Evolutionary conservation across 2,113 vertebrate species (phyloP), one percentile per base, ranked within the genome.

Genomic region (Lepisosteus oculatus): DNA sequence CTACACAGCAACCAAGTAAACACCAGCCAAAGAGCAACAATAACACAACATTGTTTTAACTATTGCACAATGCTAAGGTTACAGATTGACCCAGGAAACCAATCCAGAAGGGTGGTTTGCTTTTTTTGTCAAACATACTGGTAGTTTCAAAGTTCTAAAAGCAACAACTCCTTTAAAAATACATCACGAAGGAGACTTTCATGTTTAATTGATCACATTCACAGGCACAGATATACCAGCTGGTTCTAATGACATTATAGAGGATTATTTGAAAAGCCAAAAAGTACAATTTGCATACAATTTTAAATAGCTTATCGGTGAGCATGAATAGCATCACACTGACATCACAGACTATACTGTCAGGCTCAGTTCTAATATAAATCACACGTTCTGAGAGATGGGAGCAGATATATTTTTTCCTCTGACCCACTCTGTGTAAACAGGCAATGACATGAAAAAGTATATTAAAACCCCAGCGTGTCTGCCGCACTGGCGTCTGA

Each of bases 401-500:
- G 72, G 72, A 85, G 80, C 71, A 81, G 83, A 89, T 85, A 87
- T 70, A 69, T 84, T 84, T 86, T 82, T 91, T 92, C 86, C 81
- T 79, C 78, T 85, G 82, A 84, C 79, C 81, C 86, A 79, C 83
- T 84, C 80, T 79, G 76, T 82, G 88, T 89, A 89, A 95, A 93
- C 92, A 95, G 91, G 91, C 91, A 92, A 77, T 56, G 83, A 84
- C 80, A 81, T 54, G 65, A 74, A 84, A 82, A 86, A 74, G 77
- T 82, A 81, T 80, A 91, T 86, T 84, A 82, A 89, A 92, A 89
- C 65, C 78, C 67, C 0, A 0, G 69, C 76, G 72, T 83, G 81
- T 84, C 79, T 86, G 84, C 79, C 84, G 86, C 84, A 87, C 87
- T 84, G 77, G 82, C 85, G 82, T 88, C 86, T 95, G 93, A 90